Conservation (phyloP, 2,113 vertebrate species). For the Melanocharis versteri region DNA sequence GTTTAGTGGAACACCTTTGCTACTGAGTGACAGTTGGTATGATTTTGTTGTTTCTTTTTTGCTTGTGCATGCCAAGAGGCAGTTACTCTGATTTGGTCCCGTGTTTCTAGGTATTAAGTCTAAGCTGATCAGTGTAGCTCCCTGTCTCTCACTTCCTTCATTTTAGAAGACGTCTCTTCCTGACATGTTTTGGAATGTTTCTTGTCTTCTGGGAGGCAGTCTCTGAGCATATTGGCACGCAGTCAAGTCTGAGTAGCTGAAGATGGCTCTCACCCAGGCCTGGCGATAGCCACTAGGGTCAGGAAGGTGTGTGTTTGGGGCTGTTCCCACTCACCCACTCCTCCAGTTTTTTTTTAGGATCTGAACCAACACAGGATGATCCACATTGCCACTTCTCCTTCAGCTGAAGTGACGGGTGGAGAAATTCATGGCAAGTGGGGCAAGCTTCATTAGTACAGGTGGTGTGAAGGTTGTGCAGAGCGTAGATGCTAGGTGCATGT, state of each 20-base stretch:
- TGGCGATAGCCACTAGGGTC: background rate
- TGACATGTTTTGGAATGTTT: background rate
- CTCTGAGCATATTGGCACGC: background rate
- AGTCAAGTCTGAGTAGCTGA: background rate
- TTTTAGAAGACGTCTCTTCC: background rate
- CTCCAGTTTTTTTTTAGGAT: background rate
- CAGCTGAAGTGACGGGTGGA: background rate
- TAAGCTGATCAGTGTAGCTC: background rate
- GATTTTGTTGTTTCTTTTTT: background rate
- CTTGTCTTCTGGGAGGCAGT: background rate
- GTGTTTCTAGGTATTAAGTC: background rate
- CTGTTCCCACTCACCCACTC: background rate
- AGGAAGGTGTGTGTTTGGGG: background rate
- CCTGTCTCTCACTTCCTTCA: background rate
- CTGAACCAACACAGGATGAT: background rate
- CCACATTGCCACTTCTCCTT: background rate
- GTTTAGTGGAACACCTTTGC: background rate
- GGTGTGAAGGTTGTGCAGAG: background rate
- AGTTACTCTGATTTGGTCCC: background rate
- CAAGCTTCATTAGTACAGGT: background rate
- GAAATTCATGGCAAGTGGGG: background rate
- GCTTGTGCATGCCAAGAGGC: background rate
- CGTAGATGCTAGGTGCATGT: background rate
- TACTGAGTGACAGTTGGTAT: background rate
- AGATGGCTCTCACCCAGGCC: background rate